These are phyloP conservation scores for Piaya cayana DNA, from an alignment of 2,113 vertebrate species.

Conservation along the genomic window DNA sequence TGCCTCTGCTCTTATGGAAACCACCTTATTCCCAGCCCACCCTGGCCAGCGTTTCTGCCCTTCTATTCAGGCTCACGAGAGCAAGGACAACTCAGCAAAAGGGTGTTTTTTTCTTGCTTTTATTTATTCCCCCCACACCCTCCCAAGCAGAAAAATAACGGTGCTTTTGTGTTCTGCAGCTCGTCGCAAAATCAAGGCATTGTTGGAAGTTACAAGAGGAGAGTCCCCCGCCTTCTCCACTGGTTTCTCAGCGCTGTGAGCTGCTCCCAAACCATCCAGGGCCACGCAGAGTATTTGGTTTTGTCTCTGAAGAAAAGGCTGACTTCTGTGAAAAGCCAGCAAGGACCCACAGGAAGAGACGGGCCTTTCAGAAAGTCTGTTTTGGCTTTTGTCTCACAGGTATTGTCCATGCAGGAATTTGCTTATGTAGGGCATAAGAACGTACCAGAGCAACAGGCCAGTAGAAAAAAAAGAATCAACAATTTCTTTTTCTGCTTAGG, in stretches of 20 bases:
- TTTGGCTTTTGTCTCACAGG: background rate
- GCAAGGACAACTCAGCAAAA: background rate
- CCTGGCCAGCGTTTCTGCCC: background rate
- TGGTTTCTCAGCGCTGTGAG: background rate
- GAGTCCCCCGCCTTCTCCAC: fast-evolving
- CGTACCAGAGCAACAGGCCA: background rate
- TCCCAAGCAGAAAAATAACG: background rate
- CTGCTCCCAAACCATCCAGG: background rate
- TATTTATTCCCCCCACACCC: fast-evolving
- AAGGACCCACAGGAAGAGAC: background rate
- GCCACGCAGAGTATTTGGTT: background rate
- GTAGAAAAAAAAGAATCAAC: background rate
- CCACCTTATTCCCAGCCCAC: background rate
- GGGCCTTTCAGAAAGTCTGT: background rate
- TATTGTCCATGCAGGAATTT: background rate
- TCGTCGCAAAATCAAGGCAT: background rate
- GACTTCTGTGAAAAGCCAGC: background rate
- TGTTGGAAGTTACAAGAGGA: background rate
- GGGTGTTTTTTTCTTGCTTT: fast-evolving
- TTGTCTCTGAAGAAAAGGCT: background rate
- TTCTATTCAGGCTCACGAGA: fast-evolving
- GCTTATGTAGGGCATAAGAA: background rate
- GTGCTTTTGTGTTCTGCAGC: background rate
- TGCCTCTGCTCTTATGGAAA: no score
- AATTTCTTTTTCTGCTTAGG: background rate